Evolutionary conservation across 1,140 invertebrate genomes (phyloP).

Genomic region (Conopomorpha cramerella): DNA sequence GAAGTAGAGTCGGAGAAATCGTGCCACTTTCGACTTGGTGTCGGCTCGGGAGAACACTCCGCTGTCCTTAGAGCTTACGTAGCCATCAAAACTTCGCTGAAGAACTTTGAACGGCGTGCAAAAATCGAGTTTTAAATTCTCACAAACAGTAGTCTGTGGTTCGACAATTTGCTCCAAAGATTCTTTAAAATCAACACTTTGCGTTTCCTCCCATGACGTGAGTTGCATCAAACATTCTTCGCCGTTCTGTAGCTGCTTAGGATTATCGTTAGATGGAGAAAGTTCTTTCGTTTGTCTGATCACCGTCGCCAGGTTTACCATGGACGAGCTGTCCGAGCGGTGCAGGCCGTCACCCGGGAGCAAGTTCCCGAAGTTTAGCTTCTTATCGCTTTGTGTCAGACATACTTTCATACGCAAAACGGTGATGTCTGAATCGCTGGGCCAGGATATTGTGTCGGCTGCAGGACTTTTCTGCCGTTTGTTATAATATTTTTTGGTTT

Average conservation of each 20-base stretch:
- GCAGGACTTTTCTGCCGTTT: constrained; percentile 19
- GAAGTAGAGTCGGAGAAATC: constrained; percentile 43
- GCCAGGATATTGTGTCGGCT: constrained; percentile 34
- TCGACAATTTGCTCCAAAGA: constrained; percentile 5
- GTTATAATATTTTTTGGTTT: constrained; percentile 18
- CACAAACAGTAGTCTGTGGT: background rate
- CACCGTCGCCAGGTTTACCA: constrained; percentile 44
- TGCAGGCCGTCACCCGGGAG: constrained; percentile 36
- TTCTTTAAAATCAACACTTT: constrained; percentile 6
- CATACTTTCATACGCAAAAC: constrained; percentile 39
- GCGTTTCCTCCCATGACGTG: constrained; percentile 33
- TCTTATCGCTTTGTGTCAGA: constrained; percentile 14
- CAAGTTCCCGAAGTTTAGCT: constrained; percentile 17
- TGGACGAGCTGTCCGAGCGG: constrained; percentile 34
- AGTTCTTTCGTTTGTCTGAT: too few relatives aligned
- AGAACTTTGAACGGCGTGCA: background rate
- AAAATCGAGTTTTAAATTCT: background rate
- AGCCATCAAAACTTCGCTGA: constrained; percentile 1
- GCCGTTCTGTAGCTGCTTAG: constrained; percentile 27
- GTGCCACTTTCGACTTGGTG: constrained; percentile 32
- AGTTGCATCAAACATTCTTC: constrained; percentile 38
- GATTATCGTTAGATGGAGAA: too few relatives aligned
- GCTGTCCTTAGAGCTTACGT: constrained; percentile 13
- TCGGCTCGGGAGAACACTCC: constrained; percentile 8
- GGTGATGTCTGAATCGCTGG: constrained; percentile 48